A percentile compares a stretch with the other conserved stretches of the same genome.
These are phyloP conservation scores for Gorilla gorilla DNA, from an alignment of 2,113 vertebrate genomes.

Conservation along the genomic window DNA sequence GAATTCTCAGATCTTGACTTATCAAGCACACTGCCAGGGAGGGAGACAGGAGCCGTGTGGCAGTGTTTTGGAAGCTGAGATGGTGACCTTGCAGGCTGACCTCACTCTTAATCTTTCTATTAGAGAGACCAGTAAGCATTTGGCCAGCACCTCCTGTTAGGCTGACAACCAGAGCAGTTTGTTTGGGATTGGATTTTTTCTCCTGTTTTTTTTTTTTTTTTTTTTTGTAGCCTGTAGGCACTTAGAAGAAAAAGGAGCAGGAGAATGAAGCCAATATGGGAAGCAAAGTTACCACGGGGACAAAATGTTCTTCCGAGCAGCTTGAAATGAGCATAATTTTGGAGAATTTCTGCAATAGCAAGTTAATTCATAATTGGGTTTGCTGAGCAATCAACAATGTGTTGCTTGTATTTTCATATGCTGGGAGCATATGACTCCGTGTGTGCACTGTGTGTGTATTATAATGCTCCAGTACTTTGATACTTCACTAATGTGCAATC, in stretches of 20 bases:
- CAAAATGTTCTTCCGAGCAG: slow-evolving; percentile 65
- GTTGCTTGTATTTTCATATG: slow-evolving; percentile 84
- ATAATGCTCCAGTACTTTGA: slow-evolving; percentile 75
- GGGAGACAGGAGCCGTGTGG: not conserved
- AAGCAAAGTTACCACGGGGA: slow-evolving; percentile 71
- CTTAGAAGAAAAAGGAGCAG: slow-evolving; percentile 56
- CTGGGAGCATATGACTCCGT: slow-evolving; percentile 74
- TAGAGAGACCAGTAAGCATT: slow-evolving; percentile 70
- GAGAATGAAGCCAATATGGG: slow-evolving; percentile 37
- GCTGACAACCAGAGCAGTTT: slow-evolving; percentile 40
- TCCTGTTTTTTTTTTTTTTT: not conserved
- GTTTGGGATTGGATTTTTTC: not conserved
- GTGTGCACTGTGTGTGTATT: slow-evolving; percentile 45
- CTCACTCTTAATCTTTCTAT: slow-evolving; percentile 77
- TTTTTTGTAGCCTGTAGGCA: slow-evolving; percentile 64
- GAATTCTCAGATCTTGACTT: slow-evolving; percentile 76
- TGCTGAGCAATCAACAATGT: slow-evolving; percentile 78
- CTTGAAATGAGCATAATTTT: slow-evolving; percentile 72
- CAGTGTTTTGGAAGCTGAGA: slow-evolving; percentile 74
- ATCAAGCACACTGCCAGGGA: slow-evolving; percentile 61
- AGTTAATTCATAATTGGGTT: slow-evolving; percentile 80
- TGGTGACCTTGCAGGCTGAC: slow-evolving; percentile 78
- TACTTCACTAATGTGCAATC: slow-evolving; percentile 87
- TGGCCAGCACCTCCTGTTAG: slow-evolving; percentile 57
- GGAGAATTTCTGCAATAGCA: slow-evolving; percentile 46